Conservation (phyloP, 2,113 vertebrate genomes). For the Odocoileus virginianus region DNA sequence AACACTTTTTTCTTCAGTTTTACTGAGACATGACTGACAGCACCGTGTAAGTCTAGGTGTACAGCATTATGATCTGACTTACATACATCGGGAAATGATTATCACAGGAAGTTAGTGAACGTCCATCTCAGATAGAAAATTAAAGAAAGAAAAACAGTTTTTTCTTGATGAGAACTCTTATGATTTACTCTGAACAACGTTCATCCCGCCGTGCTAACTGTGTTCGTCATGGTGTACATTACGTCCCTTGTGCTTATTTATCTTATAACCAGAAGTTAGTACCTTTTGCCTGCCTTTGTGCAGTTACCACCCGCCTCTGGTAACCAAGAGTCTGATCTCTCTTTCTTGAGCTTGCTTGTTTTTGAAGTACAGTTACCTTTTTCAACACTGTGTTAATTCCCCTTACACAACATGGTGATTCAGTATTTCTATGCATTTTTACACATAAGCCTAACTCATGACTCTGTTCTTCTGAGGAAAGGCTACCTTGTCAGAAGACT, state of each 20-base stretch:
- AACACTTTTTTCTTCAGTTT: background rate
- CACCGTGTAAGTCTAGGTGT: background rate
- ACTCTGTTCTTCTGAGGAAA: background rate
- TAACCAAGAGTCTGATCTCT: background rate
- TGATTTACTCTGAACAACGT: background rate
- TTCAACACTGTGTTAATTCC: background rate
- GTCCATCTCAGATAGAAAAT: too few relatives aligned
- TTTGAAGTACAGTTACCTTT: background rate
- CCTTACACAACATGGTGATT: background rate
- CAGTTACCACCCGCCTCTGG: fast-evolving
- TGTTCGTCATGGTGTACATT: background rate
- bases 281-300: background rate
- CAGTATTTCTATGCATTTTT: background rate
- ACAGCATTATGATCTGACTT: too few relatives aligned
- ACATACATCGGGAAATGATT: background rate
- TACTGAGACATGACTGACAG: background rate
- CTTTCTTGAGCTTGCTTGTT: background rate
- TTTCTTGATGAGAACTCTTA: background rate
- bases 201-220: fast-evolving
- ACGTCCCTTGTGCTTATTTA: background rate
- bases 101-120: too few relatives aligned
- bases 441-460: background rate
- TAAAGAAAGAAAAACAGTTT: background rate
- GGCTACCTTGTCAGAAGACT: background rate
- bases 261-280: background rate